Base-by-base conservation (phyloP, 1,140 invertebrate genomes). In the Coenobita brevimanus region DNA sequence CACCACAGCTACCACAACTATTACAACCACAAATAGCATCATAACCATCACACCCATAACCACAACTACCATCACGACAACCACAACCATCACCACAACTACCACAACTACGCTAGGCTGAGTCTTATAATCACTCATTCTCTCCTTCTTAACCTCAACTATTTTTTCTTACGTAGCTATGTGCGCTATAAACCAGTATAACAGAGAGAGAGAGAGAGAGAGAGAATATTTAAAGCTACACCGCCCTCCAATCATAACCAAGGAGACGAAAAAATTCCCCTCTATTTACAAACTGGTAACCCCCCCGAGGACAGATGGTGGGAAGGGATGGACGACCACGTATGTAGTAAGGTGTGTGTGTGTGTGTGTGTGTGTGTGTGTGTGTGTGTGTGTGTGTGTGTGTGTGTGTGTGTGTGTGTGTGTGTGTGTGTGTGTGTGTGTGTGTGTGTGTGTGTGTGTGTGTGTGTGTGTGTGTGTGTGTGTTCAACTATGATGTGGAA, bases 131-230 rank as follows among this genome's bases (percentile, higher is more conserved):
- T n/a, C n/a, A n/a, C n/a, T n/a, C n/a, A n/a, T n/a, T n/a, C n/a
- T n/a, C n/a, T n/a, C n/a, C n/a, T n/a, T n/a, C n/a, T n/a, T n/a
- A n/a, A n/a, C n/a, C n/a, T n/a, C n/a, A n/a, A n/a, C n/a, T n/a
- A n/a, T n/a, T n/a, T 21, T 71, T 71, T 38, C 36, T 38, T 30
- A 71, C 24, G 13, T 38, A 38, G 67, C 36, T 71, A 71, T 71
- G 67, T 30, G 0, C 24, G 33, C 67, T 17, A 6, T 38, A 30
- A 71, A 10, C 67, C 67, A 38, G n/a, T n/a, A n/a, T n/a, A n/a
- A n/a, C n/a, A n/a, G 30, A 71, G 27, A 33, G 67, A 30, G 27
- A 71, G 67, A 71, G 67, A 71, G 67, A 71, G 67, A 71, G 67
- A 71, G 67, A 71, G 67, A 71, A 38, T 38, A 38, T 38, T 30